Percentiles rank a stretch among this genome's conserved stretches.
Evolutionary conservation across 2,888 invertebrate genomes (phyloP).

Genomic region (Arctia plantaginis): DNA sequence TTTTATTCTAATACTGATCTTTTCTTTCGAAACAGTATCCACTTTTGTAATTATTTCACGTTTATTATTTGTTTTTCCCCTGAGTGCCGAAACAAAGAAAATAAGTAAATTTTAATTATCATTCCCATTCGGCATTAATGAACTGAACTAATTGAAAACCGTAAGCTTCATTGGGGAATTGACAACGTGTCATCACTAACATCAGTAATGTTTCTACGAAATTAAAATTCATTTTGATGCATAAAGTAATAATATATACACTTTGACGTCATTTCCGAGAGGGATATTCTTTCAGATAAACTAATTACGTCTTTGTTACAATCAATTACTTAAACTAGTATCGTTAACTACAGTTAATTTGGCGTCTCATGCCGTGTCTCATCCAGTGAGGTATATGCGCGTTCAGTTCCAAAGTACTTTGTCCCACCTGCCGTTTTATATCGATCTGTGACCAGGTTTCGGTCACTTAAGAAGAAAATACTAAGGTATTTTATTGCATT

Average conservation of each 20-base stretch:
- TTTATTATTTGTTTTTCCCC: too few relatives aligned
- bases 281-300: background rate
- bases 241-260: background rate
- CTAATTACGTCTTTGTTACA: background rate
- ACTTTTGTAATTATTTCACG: background rate
- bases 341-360: background rate
- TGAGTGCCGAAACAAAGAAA: background rate
- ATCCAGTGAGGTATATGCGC: conserved; percentile 24
- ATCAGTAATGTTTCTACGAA: background rate
- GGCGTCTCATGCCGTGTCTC: background rate
- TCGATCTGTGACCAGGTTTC: conserved; percentile 37
- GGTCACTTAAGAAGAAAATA: background rate
- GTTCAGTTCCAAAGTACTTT: conserved; percentile 27
- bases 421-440: conserved; percentile 38
- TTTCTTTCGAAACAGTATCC: background rate
- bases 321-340: background rate
- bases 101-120: background rate
- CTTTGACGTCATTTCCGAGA: background rate
- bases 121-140: background rate
- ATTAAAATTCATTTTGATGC: background rate
- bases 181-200: background rate
- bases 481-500: conserved; percentile 1
- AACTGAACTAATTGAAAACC: background rate
- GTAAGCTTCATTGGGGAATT: background rate
- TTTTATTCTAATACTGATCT: too few relatives aligned